A percentile compares a stretch with the other conserved stretches of the same genome.
Evolutionary conservation across 2,113 vertebrate genomes (phyloP).

Genomic region (Gorsachius goisagi): DNA sequence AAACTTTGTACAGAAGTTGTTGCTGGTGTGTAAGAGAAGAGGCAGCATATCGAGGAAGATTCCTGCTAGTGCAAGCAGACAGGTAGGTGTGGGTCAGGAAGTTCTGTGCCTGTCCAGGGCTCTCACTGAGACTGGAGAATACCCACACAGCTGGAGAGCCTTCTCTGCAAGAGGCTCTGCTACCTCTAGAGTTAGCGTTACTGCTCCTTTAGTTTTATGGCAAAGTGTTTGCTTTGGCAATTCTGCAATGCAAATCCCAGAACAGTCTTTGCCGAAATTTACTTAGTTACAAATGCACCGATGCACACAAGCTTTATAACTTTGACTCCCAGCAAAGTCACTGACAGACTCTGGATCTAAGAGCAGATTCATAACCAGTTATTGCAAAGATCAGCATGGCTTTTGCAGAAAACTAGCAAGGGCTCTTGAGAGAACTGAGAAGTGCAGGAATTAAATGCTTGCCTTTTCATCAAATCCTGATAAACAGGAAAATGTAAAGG

Average conservation of each 20-base stretch:
- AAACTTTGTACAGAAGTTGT: background rate
- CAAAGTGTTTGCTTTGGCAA: background rate
- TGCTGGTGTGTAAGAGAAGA: background rate
- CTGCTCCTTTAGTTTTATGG: background rate
- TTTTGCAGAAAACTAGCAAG: background rate
- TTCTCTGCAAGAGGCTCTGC: background rate
- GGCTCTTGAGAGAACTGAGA: background rate
- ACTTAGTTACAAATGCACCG: background rate
- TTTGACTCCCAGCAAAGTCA: background rate
- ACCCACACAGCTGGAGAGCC: background rate
- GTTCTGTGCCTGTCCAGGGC: background rate
- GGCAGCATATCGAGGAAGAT: background rate
- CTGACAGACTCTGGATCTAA: background rate
- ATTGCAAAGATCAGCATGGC: background rate
- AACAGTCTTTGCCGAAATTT: background rate
- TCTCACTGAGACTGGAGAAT: background rate
- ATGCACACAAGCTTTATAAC: background rate
- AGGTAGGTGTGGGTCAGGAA: background rate
- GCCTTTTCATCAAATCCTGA: background rate
- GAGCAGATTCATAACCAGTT: background rate
- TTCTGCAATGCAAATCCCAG: background rate
- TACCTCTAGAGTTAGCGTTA: background rate
- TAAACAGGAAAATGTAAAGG: background rate
- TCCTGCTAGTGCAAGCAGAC: background rate
- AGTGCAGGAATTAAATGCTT: background rate